Conservation (phyloP, 1,140 invertebrate species). For the Phymorhynchus buccinoides region DNA sequence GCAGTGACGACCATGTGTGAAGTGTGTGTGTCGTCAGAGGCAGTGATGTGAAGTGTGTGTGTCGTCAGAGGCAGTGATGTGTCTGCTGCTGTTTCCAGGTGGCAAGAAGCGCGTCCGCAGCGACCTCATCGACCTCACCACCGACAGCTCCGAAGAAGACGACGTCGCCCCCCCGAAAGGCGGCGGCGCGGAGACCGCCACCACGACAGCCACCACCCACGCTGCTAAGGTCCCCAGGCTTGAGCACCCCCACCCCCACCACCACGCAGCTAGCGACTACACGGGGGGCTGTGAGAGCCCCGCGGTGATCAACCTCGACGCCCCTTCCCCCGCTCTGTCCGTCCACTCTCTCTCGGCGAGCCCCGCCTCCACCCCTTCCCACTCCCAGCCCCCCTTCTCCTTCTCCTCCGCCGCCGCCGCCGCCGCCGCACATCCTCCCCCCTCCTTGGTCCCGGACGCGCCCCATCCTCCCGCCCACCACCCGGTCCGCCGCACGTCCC, state of each 20-base stretch:
- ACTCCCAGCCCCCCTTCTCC: constrained; percentile 25
- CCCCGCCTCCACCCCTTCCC: constrained; percentile 30
- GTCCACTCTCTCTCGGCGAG: constrained; percentile 47
- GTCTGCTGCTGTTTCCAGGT: constrained; percentile 44
- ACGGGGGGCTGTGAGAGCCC: constrained; percentile 58
- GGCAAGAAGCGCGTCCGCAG: constrained; percentile 64
- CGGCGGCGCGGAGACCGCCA: constrained; percentile 33
- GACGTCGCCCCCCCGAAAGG: constrained; percentile 42
- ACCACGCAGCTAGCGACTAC: constrained; percentile 29
- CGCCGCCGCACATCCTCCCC: constrained; percentile 44
- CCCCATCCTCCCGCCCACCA: constrained; percentile 47
- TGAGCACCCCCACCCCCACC: constrained; percentile 36
- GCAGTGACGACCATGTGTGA: no score
- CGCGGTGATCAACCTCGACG: constrained; percentile 65
- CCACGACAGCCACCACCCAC: constrained; percentile 42
- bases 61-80: background rate
- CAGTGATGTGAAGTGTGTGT: no score
- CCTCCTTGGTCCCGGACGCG: constrained; percentile 43
- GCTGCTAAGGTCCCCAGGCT: no score
- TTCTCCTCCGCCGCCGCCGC: constrained; percentile 49
- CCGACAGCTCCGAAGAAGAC: constrained; percentile 67
- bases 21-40: no score
- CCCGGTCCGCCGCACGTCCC: constrained; percentile 43
- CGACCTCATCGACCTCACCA: constrained; percentile 68
- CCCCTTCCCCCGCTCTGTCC: constrained; percentile 59